Evolutionary conservation across 2,888 invertebrate genomes (phyloP).

Genomic region (Aplocera efformata): DNA sequence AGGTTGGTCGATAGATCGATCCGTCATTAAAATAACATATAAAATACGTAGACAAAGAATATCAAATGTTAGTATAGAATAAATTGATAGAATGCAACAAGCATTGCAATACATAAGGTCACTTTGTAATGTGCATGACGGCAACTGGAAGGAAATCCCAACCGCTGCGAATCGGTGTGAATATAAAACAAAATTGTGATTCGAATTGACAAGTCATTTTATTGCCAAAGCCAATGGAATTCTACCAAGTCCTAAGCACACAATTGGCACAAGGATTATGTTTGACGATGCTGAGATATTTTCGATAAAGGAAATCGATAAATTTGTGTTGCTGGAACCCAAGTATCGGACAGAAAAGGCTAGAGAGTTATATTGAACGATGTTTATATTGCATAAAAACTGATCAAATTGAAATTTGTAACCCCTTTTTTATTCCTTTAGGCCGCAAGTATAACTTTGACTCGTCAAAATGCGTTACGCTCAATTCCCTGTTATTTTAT

Average conservation of each 20-base stretch:
- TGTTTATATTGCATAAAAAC: too few species aligned
- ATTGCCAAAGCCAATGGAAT: conserved; percentile 30
- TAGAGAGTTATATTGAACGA: too few species aligned
- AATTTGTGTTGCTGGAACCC: background rate
- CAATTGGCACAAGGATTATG: conserved; percentile 20
- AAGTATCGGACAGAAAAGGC: background rate
- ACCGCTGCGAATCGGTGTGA: conserved; percentile 25
- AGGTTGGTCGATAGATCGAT: too few species aligned
- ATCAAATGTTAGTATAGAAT: too few species aligned
- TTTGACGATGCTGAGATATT: conserved; percentile 6
- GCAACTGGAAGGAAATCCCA: conserved; percentile 31
- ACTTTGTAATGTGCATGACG: conserved; percentile 7
- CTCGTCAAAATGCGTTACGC: too few species aligned
- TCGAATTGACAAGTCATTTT: conserved; percentile 33
- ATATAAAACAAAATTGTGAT: conserved; percentile 34
- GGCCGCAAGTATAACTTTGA: too few species aligned
- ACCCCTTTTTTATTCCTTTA: too few species aligned
- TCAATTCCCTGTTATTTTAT: too few species aligned
- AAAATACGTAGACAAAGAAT: too few species aligned
- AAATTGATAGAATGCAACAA: conserved; percentile 17
- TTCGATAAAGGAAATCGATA: too few species aligned
- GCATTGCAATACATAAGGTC: background rate
- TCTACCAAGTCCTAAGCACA: conserved; percentile 30
- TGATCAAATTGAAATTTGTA: too few species aligned
- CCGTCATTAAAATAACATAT: too few species aligned